Conservation (phyloP, 2,888 invertebrate species). For the Blastobasis adustella region DNA sequence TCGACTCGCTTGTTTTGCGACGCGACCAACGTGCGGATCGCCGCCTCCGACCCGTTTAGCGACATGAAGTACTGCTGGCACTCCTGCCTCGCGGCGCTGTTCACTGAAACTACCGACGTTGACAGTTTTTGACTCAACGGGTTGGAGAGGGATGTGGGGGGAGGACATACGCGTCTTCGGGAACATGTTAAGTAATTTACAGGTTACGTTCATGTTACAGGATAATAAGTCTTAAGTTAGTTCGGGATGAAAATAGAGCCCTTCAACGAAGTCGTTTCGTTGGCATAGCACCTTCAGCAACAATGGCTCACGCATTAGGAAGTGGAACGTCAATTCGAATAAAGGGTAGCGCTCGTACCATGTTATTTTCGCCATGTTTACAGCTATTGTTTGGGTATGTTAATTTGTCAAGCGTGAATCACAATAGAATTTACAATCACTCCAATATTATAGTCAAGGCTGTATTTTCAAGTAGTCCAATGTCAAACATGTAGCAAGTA, state of each 20-base stretch:
- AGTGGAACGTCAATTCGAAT: conserved; percentile 17
- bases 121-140: conserved; percentile 16
- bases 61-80: conserved; percentile 70
- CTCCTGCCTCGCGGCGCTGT: conserved; percentile 64
- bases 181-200: no score
- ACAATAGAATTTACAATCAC: conserved; percentile 41
- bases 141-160: no score
- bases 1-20: conserved; percentile 67
- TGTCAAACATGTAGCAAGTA: conserved; percentile 37
- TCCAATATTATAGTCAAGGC: conserved; percentile 38
- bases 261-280: no score
- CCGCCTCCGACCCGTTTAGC: conserved; percentile 72
- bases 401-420: conserved; percentile 32
- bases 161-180: no score
- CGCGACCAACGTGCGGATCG: conserved; percentile 70
- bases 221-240: no score
- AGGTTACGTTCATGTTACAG: no score
- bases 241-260: no score
- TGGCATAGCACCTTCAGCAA: no score
- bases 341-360: conserved; percentile 11
- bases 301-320: conserved; percentile 6
- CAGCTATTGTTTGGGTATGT: conserved; percentile 20
- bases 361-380: conserved; percentile 9
- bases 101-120: conserved; percentile 58
- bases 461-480: conserved; percentile 43